Evolutionary conservation across 2,113 vertebrate genomes (phyloP).

Genomic region (Neogale vison): DNA sequence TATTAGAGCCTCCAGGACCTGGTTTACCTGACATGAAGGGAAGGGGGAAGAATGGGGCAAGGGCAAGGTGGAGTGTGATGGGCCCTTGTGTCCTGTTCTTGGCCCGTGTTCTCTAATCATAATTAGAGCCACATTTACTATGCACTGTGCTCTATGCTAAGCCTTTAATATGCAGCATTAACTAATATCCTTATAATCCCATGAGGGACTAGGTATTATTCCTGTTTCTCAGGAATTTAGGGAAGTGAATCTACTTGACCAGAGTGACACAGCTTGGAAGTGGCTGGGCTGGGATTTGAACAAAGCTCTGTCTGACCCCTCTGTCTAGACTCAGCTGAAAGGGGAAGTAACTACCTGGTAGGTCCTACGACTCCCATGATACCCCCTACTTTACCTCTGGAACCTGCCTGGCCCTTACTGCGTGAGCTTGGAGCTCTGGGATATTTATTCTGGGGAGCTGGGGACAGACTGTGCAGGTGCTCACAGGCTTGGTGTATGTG

Average conservation of each 20-base stretch:
- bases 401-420: background rate
- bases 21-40: background rate
- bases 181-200: background rate
- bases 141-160: background rate
- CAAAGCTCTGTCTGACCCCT: background rate
- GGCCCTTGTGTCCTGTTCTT: constrained; percentile 25
- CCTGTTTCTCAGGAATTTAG: background rate
- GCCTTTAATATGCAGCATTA: background rate
- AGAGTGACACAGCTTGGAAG: constrained; percentile 10
- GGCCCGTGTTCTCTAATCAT: background rate
- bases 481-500: background rate
- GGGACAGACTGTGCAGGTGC: background rate
- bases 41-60: background rate
- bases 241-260: background rate
- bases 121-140: background rate
- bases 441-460: background rate
- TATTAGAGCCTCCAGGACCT: background rate
- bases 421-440: background rate
- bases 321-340: background rate
- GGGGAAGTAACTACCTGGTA: background rate
- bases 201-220: background rate
- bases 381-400: background rate
- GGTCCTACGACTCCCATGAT: background rate
- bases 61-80: background rate
- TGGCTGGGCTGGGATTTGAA: constrained; percentile 24